Evolutionary conservation across 2,113 vertebrate species (phyloP).

Genomic region (Canis aureus): DNA sequence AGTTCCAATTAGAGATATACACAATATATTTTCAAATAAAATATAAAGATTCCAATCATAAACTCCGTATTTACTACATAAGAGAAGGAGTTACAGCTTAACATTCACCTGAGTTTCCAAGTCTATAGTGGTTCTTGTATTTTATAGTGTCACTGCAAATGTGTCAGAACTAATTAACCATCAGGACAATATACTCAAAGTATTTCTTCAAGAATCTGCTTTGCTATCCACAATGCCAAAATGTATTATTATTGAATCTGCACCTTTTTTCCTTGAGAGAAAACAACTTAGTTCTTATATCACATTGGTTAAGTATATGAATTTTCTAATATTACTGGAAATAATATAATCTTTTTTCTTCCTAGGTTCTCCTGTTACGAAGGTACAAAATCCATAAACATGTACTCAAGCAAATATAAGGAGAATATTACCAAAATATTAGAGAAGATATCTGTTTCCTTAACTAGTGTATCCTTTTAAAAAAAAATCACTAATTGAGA

Average conservation of each 20-base stretch:
- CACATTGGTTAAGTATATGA: not conserved
- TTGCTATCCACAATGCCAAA: not conserved
- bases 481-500: slow-evolving; percentile 44
- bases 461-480: slow-evolving; percentile 36
- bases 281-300: slow-evolving; percentile 26
- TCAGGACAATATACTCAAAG: not conserved
- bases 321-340: slow-evolving; percentile 35
- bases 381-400: slow-evolving; percentile 52
- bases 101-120: not conserved
- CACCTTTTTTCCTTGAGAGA: not conserved
- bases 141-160: not conserved
- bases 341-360: slow-evolving; percentile 21
- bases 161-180: not conserved
- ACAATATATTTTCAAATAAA: not conserved
- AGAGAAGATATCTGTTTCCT: slow-evolving; percentile 57
- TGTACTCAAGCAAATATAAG: slow-evolving; percentile 50
- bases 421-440: slow-evolving; percentile 40
- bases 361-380: slow-evolving; percentile 40
- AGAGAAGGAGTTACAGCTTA: slow-evolving; percentile 6
- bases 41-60: not conserved
- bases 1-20: not conserved
- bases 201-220: slow-evolving; percentile 7
- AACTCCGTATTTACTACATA: not conserved
- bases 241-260: slow-evolving; percentile 32
- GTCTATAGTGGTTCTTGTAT: not conserved